These are phyloP conservation scores for Strongylocentrotus purpuratus DNA, from an alignment of 35 echinoderm and acorn worm species.

Conservation along the genomic window DNA sequence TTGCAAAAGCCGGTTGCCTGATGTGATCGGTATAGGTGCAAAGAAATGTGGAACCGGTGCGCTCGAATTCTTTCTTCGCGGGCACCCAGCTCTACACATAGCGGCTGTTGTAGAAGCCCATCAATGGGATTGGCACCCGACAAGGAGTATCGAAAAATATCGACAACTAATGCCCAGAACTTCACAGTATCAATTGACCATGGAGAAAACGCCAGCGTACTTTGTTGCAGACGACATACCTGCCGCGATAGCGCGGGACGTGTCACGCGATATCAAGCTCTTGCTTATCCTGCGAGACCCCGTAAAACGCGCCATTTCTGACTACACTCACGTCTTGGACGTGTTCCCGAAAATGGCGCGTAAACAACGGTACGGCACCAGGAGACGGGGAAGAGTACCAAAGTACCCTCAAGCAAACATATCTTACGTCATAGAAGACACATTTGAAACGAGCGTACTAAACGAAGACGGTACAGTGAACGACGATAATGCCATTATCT, in stretches of 20 bases:
- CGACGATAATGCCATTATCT: slow-evolving; percentile 6
- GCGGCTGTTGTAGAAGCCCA: not conserved
- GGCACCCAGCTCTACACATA: slow-evolving; percentile 51
- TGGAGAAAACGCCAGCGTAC: slow-evolving; percentile 55
- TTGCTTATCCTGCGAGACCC: slow-evolving; percentile 55
- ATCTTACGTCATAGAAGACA: not conserved
- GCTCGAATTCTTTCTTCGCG: slow-evolving; percentile 28
- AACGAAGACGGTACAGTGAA: slow-evolving; percentile 32
- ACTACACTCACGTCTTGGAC: not conserved
- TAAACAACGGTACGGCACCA: not conserved
- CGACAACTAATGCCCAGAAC: slow-evolving; percentile 8
- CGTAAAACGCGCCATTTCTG: slow-evolving; percentile 56
- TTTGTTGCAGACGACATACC: not conserved
- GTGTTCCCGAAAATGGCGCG: not conserved
- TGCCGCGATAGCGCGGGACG: not conserved
- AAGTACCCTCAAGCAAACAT: not conserved
- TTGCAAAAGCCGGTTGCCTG: slow-evolving; percentile 36
- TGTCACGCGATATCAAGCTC: slow-evolving; percentile 14
- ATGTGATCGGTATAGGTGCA: slow-evolving; percentile 41
- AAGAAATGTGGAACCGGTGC: slow-evolving; percentile 55
- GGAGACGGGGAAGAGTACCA: not conserved
- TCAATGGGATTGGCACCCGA: slow-evolving; percentile 18
- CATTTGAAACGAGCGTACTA: slow-evolving; percentile 34
- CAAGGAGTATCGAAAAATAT: slow-evolving; percentile 14
- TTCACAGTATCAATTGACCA: slow-evolving; percentile 28